Evolutionary conservation across 2,113 vertebrate species (phyloP).

Genomic region (Corythornis madagascariensis): DNA sequence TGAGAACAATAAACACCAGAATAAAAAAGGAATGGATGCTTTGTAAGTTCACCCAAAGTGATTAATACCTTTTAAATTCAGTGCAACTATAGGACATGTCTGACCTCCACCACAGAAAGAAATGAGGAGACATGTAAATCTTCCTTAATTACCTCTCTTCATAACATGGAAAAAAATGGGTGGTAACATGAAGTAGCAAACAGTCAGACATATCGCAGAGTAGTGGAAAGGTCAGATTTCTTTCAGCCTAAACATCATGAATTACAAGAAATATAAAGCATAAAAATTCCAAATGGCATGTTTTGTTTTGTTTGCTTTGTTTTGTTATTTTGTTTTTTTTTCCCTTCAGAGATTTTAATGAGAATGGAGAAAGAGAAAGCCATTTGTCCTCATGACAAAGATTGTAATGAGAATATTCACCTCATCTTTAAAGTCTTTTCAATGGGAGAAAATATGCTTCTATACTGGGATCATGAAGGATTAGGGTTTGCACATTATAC

Average conservation of each 20-base stretch:
- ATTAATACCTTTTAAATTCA: background rate
- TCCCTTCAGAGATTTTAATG: background rate
- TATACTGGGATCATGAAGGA: background rate
- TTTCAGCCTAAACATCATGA: background rate
- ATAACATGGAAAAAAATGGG: background rate
- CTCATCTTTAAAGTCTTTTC: background rate
- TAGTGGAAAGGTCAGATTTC: background rate
- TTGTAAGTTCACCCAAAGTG: background rate
- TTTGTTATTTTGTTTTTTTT: background rate
- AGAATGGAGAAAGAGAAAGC: background rate
- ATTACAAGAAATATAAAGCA: conserved; percentile 24
- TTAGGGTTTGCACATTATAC: background rate
- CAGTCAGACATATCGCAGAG: conserved; percentile 8
- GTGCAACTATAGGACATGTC: background rate
- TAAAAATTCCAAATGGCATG: background rate
- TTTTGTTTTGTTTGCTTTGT: no score
- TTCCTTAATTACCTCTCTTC: conserved; percentile 14
- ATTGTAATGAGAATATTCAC: background rate
- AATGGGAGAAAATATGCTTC: background rate
- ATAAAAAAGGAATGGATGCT: background rate
- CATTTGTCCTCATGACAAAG: background rate
- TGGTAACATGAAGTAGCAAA: background rate
- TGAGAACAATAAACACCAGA: background rate
- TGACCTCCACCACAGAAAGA: background rate
- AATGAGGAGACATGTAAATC: conserved; percentile 6